Base-by-base conservation (phyloP, 2,888 invertebrate species). In the Catocala nupta region DNA sequence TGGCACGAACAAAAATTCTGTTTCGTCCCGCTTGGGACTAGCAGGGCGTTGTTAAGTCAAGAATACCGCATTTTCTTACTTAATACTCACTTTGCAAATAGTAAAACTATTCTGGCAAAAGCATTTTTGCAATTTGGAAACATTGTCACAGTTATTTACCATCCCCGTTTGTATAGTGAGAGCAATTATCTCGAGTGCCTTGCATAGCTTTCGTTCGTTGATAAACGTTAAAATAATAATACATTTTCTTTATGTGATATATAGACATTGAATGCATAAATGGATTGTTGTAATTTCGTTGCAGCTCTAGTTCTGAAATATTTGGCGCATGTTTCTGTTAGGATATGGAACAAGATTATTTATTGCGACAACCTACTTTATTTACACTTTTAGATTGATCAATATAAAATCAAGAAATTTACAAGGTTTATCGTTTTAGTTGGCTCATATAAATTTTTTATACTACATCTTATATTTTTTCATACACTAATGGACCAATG, bases 1-100 rank as follows among this genome's bases (percentile, higher is more conserved):
- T 86, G 85, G 86, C 85, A 85, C 77, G 71, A 60, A 61, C 68
- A 63, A 73, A 78, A 75, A 76, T 77, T 71, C 76, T 57, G 70
- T 59, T 70, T 68, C 49, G 39, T 66, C 50, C 57, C 60, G 68
- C 64, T 75, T 64, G 25, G 47, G 48, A 48, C 12, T 39, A 9
- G 9, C 51, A 25, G 47, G 12, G 65, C 62, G 68, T 78, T 76
- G 68, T 70, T 75, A 44, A 36, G 13, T 42, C 36, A 56, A 61
- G 72, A 71, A 68, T 67, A 66, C 78, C 66, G 75, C 65, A 75
- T 77, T 71, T 77, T 61, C 72, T 77, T 73, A 63, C 49, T 39
- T 39, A 39, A 39, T 36, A 62, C 51, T 57, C 53, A 6, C 34
- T 63, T 75, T 62, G 65, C 65, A 74, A 77, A 71, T 74, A 77